phyloP scores from a whole-genome alignment of 2,888 invertebrate genomes.

The Eremobia ochroleuca region DNA sequence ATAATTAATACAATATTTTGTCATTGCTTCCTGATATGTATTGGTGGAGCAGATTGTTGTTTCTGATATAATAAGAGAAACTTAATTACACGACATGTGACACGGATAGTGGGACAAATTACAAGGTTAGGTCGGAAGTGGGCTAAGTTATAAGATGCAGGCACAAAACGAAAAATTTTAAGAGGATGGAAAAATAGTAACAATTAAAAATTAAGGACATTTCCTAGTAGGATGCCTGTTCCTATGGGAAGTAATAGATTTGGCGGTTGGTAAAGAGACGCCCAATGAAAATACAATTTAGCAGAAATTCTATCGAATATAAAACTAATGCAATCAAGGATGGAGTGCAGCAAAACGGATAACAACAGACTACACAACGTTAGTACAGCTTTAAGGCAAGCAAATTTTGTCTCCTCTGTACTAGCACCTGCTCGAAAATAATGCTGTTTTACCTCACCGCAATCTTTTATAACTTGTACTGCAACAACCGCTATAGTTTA shows the following conservation, averaged over 20 bases:
- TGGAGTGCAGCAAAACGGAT: background rate
- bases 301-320: background rate
- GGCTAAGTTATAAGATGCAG: constrained; percentile 41
- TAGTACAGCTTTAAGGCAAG: background rate
- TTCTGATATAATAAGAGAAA: constrained; percentile 76
- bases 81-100: constrained; percentile 80
- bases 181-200: background rate
- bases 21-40: constrained; percentile 51
- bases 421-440: background rate
- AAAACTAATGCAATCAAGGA: background rate
- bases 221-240: background rate
- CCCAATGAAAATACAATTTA: background rate
- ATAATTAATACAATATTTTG: constrained; percentile 51
- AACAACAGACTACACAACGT: background rate
- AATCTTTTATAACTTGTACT: constrained; percentile 53
- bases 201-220: background rate
- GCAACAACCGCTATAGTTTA: constrained; percentile 65
- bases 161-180: background rate
- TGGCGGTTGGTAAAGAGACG: background rate
- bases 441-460: constrained; percentile 11
- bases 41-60: constrained; percentile 71
- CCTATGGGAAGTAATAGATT: background rate
- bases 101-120: constrained; percentile 77
- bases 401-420: too few species aligned
- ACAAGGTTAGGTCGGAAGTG: constrained; percentile 69